These are phyloP conservation scores for Lasius fuliginosus DNA, from an alignment of 2,888 invertebrate genomes.

Conservation along the genomic window DNA sequence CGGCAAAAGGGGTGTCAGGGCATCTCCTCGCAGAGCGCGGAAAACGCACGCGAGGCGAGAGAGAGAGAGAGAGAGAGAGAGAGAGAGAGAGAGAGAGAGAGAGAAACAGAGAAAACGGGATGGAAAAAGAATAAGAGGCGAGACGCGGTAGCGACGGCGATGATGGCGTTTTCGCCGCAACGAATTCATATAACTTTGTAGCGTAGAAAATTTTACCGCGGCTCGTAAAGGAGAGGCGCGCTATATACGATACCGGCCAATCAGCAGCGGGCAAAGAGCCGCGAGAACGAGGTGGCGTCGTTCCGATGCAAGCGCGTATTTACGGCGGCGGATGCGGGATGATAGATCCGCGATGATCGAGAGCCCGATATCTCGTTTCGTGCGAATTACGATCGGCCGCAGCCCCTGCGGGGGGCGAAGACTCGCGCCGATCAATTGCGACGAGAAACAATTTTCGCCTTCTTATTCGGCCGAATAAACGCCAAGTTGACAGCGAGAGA, in stretches of 20 bases:
- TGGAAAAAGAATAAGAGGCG: slow-evolving; percentile 57
- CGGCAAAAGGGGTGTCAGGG: slow-evolving; percentile 29
- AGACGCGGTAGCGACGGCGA: slow-evolving; percentile 38
- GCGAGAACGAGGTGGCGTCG: slow-evolving; percentile 45
- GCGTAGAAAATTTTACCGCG: slow-evolving; percentile 77
- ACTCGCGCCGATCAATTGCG: slow-evolving; percentile 51
- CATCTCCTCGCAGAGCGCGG: slow-evolving; percentile 18
- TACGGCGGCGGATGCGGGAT: slow-evolving; percentile 45
- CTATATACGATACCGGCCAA: slow-evolving; percentile 66
- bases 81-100: slow-evolving; percentile 1
- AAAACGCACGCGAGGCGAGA: slow-evolving; percentile 24
- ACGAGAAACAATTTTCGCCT: slow-evolving; percentile 64
- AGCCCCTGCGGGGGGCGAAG: slow-evolving; percentile 10
- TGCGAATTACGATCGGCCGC: slow-evolving; percentile 59
- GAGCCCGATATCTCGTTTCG: slow-evolving; percentile 40
- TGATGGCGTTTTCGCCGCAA: slow-evolving; percentile 54
- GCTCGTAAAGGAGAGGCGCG: slow-evolving; percentile 73
- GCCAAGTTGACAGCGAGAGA: neutral
- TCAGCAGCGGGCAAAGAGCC: slow-evolving; percentile 67
- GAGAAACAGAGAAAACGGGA: neutral
- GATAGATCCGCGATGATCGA: slow-evolving; percentile 62
- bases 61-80: neutral
- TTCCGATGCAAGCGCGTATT: slow-evolving; percentile 59
- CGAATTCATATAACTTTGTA: slow-evolving; percentile 79
- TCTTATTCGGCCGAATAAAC: slow-evolving; percentile 13